Evolutionary conservation across 2,797 vertebrate species (phyloP), one percentile per base, ranked within the genome.

Genomic region (Craterocephalus amniculus): DNA sequence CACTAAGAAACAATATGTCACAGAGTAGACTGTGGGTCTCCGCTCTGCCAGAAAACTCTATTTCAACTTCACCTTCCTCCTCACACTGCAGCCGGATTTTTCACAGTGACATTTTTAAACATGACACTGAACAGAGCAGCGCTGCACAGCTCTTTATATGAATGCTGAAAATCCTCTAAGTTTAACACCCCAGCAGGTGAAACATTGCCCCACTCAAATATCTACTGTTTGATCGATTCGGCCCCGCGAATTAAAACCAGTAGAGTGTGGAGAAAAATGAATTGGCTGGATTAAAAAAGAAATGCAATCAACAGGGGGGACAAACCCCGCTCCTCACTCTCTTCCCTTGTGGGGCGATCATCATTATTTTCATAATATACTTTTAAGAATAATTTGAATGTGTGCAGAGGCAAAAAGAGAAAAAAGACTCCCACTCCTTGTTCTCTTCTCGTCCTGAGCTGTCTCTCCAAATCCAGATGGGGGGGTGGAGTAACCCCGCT

Each of bases 391-490:
- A n/a, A 70, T 57, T 35, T 70, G 45, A 29, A 62, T 49, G 68
- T 72, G 72, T 79, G 43, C 70, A 49, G 52, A 75, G 31, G 48
- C 36, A 54, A 65, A 71, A 26, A 58, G 11, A 34, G 29, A 32
- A 55, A 67, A 62, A 45, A 67, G 55, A 75, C 63, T 70, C 72
- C 75, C 73, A 24, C 56, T 87, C 72, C 58, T 84, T 71, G 70
- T 71, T 56, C 68, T 80, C 55, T 79, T 51, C 71, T 65, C 72
- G 58, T 85, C 61, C 83, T 85, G 74, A 85, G 72, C 76, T 79
- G 78, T 79, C 75, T 87, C 77, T 70, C 59, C 54, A 74, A 70
- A 87, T 83, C 75, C 75, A 78, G 83, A 83, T 89, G 82, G 85
- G 78, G n/a, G n/a, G n/a, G n/a, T n/a, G 83, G 76, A 65, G 79